A percentile compares a stretch with the other conserved stretches of the same genome.
Evolutionary conservation across 2,797 vertebrate species (phyloP).

Genomic region (Sebastes diaconus): DNA sequence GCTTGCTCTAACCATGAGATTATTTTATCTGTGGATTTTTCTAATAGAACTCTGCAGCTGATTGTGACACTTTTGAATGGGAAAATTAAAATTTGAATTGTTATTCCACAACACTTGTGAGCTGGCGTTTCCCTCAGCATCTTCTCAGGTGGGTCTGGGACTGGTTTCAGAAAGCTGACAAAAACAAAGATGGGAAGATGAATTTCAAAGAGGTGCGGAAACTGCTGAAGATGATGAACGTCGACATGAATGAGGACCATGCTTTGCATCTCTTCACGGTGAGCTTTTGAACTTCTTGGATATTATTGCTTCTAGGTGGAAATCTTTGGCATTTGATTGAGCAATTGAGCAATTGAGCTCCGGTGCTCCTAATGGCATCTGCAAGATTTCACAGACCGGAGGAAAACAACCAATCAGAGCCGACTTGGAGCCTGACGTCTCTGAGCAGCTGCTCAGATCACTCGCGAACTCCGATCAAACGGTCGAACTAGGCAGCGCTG

Average conservation of each 20-base stretch:
- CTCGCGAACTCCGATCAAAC: too few relatives aligned
- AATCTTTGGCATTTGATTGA: neutral
- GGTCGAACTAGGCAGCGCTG: accelerated
- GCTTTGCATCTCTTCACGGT: constrained; percentile 91
- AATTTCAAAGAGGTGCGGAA: constrained; percentile 91
- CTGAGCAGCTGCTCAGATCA: too few relatives aligned
- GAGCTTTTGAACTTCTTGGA: neutral
- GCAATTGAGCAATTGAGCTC: neutral
- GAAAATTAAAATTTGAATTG: neutral
- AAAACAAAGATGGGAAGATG: constrained; percentile 95
- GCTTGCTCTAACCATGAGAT: neutral
- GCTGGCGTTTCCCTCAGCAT: constrained; percentile 52
- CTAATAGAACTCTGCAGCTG: neutral
- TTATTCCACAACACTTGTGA: neutral
- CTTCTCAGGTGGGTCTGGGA: constrained; percentile 90
- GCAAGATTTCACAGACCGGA: too few relatives aligned
- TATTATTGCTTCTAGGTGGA: neutral
- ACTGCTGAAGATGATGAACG: constrained; percentile 94
- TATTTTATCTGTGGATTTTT: too few relatives aligned
- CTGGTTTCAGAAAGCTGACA: constrained; percentile 96
- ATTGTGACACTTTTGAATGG: neutral
- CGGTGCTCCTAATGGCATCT: too few relatives aligned
- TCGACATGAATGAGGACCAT: constrained; percentile 93
- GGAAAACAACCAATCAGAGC: too few relatives aligned
- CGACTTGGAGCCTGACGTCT: too few relatives aligned